Conservation (phyloP, 2,888 invertebrate genomes). For the Eilema caniola region DNA sequence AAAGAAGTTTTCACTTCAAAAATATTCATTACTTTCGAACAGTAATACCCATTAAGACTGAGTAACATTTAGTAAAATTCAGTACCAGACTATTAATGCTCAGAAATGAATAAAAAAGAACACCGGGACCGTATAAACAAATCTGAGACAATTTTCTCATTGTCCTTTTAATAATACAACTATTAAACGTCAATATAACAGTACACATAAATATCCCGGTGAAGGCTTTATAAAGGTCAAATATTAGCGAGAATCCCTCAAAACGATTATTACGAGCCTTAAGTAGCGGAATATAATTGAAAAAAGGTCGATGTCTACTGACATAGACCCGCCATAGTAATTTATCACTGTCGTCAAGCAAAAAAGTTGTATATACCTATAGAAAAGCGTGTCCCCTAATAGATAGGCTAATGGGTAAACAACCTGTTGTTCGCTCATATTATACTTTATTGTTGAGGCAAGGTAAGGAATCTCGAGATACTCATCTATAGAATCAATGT, state of each 20-base stretch:
- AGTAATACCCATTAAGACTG: too few species aligned
- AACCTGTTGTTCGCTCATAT: background rate
- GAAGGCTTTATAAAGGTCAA: background rate
- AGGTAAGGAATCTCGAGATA: background rate
- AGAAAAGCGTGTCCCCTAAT: background rate
- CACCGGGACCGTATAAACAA: too few species aligned
- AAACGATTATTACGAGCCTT: background rate
- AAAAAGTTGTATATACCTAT: slow-evolving; percentile 13
- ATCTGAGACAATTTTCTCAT: too few species aligned
- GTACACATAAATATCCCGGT: too few species aligned
- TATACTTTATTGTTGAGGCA: background rate
- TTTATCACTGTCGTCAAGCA: slow-evolving; percentile 33
- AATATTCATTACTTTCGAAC: too few species aligned
- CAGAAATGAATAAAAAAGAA: too few species aligned
- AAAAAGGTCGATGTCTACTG: slow-evolving; percentile 7
- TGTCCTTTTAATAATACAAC: too few species aligned
- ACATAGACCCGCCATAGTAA: slow-evolving; percentile 9
- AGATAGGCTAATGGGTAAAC: background rate
- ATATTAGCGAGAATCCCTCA: background rate
- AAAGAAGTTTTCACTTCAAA: too few species aligned
- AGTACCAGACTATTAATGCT: too few species aligned
- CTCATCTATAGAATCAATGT: background rate
- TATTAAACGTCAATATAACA: too few species aligned
- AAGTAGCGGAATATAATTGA: background rate
- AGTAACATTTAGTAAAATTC: too few species aligned